These are phyloP conservation scores for Zoanthus solanderi DNA, from an alignment of 92 coral and sea anemone genomes.

Conservation along the genomic window DNA sequence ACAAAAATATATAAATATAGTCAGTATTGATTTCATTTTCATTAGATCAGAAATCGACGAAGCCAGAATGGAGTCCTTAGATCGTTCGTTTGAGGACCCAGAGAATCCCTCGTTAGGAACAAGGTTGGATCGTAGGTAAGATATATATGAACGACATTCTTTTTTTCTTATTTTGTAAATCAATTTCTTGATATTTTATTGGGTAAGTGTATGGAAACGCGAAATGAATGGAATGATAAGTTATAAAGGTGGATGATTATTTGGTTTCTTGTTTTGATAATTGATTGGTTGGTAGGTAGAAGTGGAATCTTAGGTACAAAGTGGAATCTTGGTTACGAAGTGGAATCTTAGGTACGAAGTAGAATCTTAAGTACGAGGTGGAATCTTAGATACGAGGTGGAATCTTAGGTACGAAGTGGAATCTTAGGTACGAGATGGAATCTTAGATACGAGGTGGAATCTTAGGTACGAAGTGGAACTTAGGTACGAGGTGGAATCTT, in stretches of 20 bases:
- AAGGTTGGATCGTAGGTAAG: conserved; percentile 94
- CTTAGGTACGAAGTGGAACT: no score
- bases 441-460: no score
- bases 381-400: no score
- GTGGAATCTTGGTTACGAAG: no score
- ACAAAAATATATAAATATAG: no score
- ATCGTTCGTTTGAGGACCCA: conserved; percentile 97
- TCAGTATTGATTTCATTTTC: neutral
- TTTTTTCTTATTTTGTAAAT: neutral
- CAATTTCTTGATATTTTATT: neutral
- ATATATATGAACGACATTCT: neutral
- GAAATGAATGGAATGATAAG: no score
- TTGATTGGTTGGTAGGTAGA: neutral
- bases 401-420: no score
- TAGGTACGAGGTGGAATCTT: no score
- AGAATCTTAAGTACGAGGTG: no score
- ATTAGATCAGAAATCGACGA: conserved; percentile 95
- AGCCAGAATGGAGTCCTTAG: conserved; percentile 89
- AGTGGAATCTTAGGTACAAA: no score
- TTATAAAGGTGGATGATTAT: neutral
- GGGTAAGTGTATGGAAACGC: neutral
- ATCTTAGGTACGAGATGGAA: no score
- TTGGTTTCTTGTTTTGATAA: neutral
- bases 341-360: no score
- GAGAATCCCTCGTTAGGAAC: conserved; percentile 91